These are phyloP conservation scores for Myxocyprinus asiaticus DNA, from an alignment of 2,113 vertebrate genomes.

Conservation along the genomic window DNA sequence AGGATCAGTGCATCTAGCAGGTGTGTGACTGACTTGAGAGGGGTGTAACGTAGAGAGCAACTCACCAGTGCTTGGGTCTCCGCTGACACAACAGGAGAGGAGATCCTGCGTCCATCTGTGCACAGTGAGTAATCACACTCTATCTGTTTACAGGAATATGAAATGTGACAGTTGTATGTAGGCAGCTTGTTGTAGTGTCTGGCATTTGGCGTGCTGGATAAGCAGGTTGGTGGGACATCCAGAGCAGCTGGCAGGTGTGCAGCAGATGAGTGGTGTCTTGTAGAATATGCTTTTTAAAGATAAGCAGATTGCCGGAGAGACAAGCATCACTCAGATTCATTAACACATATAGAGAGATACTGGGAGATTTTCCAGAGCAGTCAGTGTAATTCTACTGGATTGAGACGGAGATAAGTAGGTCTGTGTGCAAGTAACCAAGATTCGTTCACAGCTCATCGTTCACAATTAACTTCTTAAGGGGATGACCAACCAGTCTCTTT, in stretches of 20 bases:
- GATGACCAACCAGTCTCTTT: no score
- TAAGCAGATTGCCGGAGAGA: slow-evolving; percentile 16
- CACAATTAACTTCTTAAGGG: slow-evolving; percentile 35
- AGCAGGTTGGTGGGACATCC: background rate
- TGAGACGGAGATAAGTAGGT: background rate
- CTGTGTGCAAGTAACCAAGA: background rate
- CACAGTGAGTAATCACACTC: slow-evolving; percentile 29
- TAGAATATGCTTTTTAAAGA: slow-evolving; percentile 8
- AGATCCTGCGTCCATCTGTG: background rate
- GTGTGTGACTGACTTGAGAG: slow-evolving; percentile 5
- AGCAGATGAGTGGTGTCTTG: slow-evolving; percentile 4
- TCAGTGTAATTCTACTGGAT: background rate
- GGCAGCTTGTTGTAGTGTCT: background rate
- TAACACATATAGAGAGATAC: slow-evolving; percentile 22
- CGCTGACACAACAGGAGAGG: background rate
- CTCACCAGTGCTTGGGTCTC: no score
- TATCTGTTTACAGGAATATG: slow-evolving; percentile 7
- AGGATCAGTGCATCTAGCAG: slow-evolving; percentile 19
- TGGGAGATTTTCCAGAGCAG: no score
- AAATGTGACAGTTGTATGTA: slow-evolving; percentile 6
- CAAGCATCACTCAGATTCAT: background rate
- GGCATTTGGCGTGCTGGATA: background rate
- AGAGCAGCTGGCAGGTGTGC: slow-evolving; percentile 50
- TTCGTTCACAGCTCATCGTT: background rate
- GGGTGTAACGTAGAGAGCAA: no score